Base-by-base conservation (phyloP, 1,140 invertebrate species). In the Eumeta japonica region DNA sequence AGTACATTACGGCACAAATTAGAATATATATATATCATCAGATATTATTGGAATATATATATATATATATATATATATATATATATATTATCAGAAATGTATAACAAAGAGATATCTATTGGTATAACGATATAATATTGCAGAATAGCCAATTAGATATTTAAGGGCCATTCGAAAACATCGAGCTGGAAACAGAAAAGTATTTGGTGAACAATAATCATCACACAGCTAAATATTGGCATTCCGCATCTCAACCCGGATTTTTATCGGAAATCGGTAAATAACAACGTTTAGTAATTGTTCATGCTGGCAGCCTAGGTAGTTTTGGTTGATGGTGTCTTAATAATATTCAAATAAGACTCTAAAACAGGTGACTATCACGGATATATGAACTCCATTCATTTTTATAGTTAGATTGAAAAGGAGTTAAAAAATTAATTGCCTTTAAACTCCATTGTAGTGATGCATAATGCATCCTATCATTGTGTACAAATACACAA, bases 361-460 rank as follows among this genome's bases (percentile, higher is more conserved):
- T 11, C 5, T n/a, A 29, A 29, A 29, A 7, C 28, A 4, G 28
- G 11, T 3, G 28, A 29, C 11, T 29, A 29, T 29, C 11, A 29
- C 3, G 28, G 28, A 29, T 10, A 29, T 3, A 29, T 29, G 28
- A 29, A 29, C 28, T 11, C 28, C 13, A 29, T 11, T 3, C 4
- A 29, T 11, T 29, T 29, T 11, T 29, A 29, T 13, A 29, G 13
- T 3, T 29, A 13, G 28, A 13, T 29, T 29, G 28, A 29, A n/a
- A 10, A 11, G 11, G 13, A 29, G 11, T 29, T 29, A 29, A 7
- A n/a, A 29, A 10, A 4, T 29, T n/a, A 29, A 7, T 13, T 29
- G 10, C 28, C 28, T n/a, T 3, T 3, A 7, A 29, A 29, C 28
- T 29, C 28, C 4, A 13, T 29, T 11, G 11, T 29, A 4, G 28